Evolutionary conservation across 2,113 vertebrate genomes (phyloP).

Genomic region (Manacus vitellinus): DNA sequence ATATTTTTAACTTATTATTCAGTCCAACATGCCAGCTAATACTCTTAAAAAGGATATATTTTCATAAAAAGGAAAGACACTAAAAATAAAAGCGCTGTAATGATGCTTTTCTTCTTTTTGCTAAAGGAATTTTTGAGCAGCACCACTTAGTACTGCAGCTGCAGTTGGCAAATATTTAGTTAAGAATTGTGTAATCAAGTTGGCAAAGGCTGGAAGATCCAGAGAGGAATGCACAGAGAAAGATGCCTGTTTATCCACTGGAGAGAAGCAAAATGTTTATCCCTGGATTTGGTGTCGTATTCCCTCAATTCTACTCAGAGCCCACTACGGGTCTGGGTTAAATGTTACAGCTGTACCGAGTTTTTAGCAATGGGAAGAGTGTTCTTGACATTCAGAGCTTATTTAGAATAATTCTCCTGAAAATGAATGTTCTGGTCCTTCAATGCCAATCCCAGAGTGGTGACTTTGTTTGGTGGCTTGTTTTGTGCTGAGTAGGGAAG

Average conservation of each 20-base stretch:
- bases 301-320: neutral
- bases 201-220: neutral
- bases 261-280: conserved; percentile 39
- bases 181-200: conserved; percentile 48
- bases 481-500: rapidly evolving
- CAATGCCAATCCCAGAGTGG: rapidly evolving
- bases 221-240: conserved; percentile 1
- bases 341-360: neutral
- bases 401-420: neutral
- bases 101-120: neutral
- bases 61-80: neutral
- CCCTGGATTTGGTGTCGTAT: neutral
- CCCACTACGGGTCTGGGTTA: neutral
- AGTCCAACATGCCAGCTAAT: conserved; percentile 20
- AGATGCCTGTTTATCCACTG: conserved; percentile 24
- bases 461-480: neutral
- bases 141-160: neutral
- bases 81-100: conserved; percentile 13
- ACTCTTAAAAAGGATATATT: conserved; percentile 31
- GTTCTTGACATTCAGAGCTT: neutral
- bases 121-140: conserved; percentile 42
- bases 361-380: neutral
- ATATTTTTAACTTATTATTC: conserved; percentile 56
- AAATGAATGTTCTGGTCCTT: neutral
- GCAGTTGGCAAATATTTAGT: conserved; percentile 69